Evolutionary conservation across 2,113 vertebrate species (phyloP).

Genomic region (Argyrosomus japonicus): DNA sequence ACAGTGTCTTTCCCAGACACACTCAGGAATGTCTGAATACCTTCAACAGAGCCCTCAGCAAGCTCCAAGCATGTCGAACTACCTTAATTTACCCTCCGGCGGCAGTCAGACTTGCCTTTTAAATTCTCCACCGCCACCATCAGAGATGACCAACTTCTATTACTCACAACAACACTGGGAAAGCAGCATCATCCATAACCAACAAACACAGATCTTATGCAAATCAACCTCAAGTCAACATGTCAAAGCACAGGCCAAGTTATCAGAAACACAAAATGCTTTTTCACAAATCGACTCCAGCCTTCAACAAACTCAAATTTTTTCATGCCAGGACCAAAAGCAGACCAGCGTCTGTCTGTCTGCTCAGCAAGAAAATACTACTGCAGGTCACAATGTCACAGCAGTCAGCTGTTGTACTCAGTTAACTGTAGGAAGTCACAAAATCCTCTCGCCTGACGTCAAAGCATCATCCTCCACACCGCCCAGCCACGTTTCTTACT

Average conservation of each 20-base stretch:
- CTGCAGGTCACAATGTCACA: conserved; percentile 2
- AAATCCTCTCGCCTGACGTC: conserved; percentile 7
- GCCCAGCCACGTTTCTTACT: background rate
- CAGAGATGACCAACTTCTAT: conserved; percentile 34
- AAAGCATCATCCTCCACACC: background rate
- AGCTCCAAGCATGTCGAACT: background rate
- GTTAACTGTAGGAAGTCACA: background rate
- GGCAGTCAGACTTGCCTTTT: conserved; percentile 3
- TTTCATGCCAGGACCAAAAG: conserved; percentile 24
- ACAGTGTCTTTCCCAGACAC: conserved; percentile 49
- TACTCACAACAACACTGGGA: conserved; percentile 51
- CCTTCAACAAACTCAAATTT: conserved; percentile 2
- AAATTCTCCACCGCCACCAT: conserved; percentile 4
- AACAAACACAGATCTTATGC: conserved; percentile 14
- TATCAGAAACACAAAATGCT: background rate
- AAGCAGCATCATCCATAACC: background rate
- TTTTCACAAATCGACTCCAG: background rate
- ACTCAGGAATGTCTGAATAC: conserved; percentile 57
- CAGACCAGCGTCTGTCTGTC: background rate
- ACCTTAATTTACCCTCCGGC: background rate
- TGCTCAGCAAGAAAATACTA: background rate
- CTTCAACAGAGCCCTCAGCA: conserved; percentile 32
- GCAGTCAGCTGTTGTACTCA: background rate
- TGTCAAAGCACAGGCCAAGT: background rate
- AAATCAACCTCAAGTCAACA: background rate